Base-by-base conservation (phyloP, 2,113 vertebrate species). In the Oenanthe oenanthe region DNA sequence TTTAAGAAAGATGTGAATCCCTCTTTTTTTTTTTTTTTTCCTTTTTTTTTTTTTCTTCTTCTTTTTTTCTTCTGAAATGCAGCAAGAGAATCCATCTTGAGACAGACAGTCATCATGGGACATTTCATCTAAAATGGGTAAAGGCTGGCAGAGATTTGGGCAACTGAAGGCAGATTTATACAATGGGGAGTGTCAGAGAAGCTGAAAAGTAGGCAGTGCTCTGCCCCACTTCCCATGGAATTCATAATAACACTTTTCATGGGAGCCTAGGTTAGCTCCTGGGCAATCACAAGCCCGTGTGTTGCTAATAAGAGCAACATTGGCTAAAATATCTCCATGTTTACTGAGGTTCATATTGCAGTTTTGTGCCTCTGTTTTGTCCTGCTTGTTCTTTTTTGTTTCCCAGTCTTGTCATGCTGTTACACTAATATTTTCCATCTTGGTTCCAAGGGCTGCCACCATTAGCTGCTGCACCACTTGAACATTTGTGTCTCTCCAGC, bases 391-490 rank as follows among this genome's bases (percentile, higher is more conserved):
- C 77, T 85, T 81, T 68, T 92, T 88, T 96, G 93, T 91, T 97
- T 97, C 70, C 92, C 67, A 56, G 88, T 83, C 89, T 71, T 5
- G 2, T 94, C 93, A 63, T 91, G 96, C 89, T 93, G 93, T 51
- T 96, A 96, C 87, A 94, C 93, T 97, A 96, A 96, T 80, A 97
- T 96, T 96, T 96, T 97, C 89, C 92, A 71, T 95, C 93, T 47
- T 31, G 71, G 71, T 96, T 94, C 94, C 96, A 97, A 94, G n/a
- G 93, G 75, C 87, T 95, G 92, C 95, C 77, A 85, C 88, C 93
- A 73, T 88, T 70, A 92, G 78, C 87, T 94, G 54, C 82, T 71
- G 89, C 89, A 94, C 74, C 92, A 96, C 16, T 75, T 93, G 94
- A 75, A 88, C 85, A 56, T 92, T 96, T 93, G 94, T 92, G 87